phyloP scores from a whole-genome alignment of 2,888 invertebrate genomes.

The Melanargia galathea region DNA sequence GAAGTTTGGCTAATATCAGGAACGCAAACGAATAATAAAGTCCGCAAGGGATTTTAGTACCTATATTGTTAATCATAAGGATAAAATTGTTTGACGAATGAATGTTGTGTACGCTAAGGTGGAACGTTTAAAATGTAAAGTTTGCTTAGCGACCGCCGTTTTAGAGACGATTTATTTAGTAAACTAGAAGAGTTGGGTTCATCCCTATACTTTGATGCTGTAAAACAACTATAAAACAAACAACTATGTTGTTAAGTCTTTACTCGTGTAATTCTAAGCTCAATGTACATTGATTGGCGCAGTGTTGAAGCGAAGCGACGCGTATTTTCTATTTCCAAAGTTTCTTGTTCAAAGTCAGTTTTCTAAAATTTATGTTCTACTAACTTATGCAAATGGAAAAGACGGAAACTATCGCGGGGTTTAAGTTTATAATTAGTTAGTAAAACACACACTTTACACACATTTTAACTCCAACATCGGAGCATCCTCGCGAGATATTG shows the following conservation, averaged over 20 bases:
- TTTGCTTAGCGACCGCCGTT: constrained; percentile 36
- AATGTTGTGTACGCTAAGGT: not conserved
- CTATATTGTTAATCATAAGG: not conserved
- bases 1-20: not conserved
- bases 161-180: constrained; percentile 30
- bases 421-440: too few relatives aligned
- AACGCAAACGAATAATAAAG: not conserved
- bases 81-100: not conserved
- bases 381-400: too few relatives aligned
- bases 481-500: too few relatives aligned
- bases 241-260: not conserved
- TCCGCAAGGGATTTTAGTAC: not conserved
- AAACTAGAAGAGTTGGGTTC: constrained; percentile 20
- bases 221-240: not conserved
- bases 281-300: too few relatives aligned
- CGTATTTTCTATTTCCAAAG: too few relatives aligned
- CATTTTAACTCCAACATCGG: too few relatives aligned
- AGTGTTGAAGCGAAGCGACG: too few relatives aligned
- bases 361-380: too few relatives aligned
- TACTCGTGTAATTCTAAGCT: not conserved
- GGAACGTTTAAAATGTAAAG: constrained; percentile 31
- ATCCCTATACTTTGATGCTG: constrained; percentile 6
- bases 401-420: too few relatives aligned
- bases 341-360: too few relatives aligned
- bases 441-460: too few relatives aligned